phyloP scores from a whole-genome alignment of 2,888 invertebrate species.

The Drosophila acutilabella region DNA sequence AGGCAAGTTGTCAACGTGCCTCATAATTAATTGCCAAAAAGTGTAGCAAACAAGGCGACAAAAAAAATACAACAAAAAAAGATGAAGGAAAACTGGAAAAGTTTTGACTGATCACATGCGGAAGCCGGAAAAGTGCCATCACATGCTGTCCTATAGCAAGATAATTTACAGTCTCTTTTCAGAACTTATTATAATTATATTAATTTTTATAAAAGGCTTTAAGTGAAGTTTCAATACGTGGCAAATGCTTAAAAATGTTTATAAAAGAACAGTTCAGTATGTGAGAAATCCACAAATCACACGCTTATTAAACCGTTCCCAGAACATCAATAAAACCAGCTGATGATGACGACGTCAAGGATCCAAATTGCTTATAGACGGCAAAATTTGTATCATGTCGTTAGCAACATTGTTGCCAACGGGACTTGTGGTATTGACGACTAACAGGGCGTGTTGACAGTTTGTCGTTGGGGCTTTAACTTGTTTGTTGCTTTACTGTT shows the following conservation, averaged over 20 bases:
- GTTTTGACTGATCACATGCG: slow-evolving; percentile 79
- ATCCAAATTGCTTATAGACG: slow-evolving; percentile 25
- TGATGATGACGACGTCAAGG: slow-evolving; percentile 28
- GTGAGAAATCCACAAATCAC: slow-evolving; percentile 55
- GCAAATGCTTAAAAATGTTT: neutral
- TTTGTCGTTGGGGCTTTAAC: slow-evolving; percentile 32
- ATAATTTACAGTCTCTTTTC: slow-evolving; percentile 41
- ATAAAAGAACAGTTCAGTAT: neutral
- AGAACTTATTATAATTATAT: slow-evolving; percentile 43
- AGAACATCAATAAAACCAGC: slow-evolving; percentile 67
- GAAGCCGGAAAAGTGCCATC: slow-evolving; percentile 50
- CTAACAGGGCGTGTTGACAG: slow-evolving; percentile 60
- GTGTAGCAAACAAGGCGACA: slow-evolving; percentile 24
- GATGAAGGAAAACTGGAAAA: slow-evolving; percentile 43
- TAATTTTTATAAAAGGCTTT: slow-evolving; percentile 10
- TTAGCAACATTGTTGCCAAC: slow-evolving; percentile 69
- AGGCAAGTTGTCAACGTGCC: slow-evolving; percentile 69
- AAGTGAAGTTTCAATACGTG: no score
- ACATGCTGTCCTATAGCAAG: slow-evolving; percentile 5
- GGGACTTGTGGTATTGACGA: slow-evolving; percentile 37
- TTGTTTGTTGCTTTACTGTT: neutral
- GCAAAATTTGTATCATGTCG: slow-evolving; percentile 50
- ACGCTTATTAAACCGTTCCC: slow-evolving; percentile 66
- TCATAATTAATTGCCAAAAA: slow-evolving; percentile 77
- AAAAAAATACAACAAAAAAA: slow-evolving; percentile 23